Percentiles rank a stretch among this genome's conserved stretches.
Evolutionary conservation across 2,797 vertebrate species (phyloP).

Genomic region (Australoheros facetus): DNA sequence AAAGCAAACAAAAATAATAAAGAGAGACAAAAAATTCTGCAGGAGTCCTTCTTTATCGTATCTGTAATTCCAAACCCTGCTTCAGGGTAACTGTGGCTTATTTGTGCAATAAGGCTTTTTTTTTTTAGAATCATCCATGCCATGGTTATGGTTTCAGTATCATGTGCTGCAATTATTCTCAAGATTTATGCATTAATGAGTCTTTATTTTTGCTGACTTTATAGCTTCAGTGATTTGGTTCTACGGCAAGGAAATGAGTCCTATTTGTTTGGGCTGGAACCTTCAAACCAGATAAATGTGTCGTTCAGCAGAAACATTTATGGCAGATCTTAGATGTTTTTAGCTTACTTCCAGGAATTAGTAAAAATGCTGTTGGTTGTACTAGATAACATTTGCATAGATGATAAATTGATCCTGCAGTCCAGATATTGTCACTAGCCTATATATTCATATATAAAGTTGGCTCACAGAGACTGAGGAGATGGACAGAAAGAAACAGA

Average conservation of each 20-base stretch:
- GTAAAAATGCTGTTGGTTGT: background rate
- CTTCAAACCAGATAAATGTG: too few species aligned
- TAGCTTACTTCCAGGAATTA: background rate
- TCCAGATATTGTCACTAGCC: too few species aligned
- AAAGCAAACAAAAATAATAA: background rate
- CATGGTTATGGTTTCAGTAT: background rate
- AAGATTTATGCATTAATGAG: background rate
- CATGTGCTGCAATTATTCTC: background rate
- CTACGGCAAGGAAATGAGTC: too few species aligned
- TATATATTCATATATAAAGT: too few species aligned
- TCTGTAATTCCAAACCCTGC: too few species aligned
- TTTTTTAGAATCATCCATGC: background rate
- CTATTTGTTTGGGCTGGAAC: background rate
- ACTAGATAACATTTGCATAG: background rate
- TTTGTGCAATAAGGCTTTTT: background rate
- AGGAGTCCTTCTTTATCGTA: too few species aligned
- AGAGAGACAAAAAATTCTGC: background rate
- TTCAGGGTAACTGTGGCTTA: background rate
- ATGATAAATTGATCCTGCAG: background rate
- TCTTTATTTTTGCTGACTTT: background rate
- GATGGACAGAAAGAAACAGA: background rate
- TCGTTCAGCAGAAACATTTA: background rate
- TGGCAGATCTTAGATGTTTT: background rate
- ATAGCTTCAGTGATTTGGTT: too few species aligned
- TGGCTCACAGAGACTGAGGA: too few species aligned